These are phyloP conservation scores for Seriola rivoliana DNA, from an alignment of 2,113 vertebrate species.

Conservation along the genomic window DNA sequence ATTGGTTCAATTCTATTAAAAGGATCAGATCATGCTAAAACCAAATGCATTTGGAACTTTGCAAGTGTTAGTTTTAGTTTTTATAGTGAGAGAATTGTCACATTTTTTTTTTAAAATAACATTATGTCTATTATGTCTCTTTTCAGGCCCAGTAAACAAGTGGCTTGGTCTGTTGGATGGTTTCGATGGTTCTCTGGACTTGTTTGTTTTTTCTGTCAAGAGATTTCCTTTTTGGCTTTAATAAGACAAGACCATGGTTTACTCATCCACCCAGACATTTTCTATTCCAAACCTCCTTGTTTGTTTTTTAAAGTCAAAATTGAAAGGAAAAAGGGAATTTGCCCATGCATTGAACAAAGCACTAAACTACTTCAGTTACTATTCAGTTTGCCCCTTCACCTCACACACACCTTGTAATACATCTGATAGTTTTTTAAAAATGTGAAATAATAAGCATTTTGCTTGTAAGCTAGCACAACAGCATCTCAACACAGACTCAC, in stretches of 20 bases:
- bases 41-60: background rate
- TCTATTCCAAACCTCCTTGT: constrained; percentile 40
- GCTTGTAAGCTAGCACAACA: constrained; percentile 66
- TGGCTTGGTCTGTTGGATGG: constrained; percentile 21
- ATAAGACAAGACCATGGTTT: constrained; percentile 54
- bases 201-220: constrained; percentile 47
- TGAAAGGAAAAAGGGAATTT: constrained; percentile 62
- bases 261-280: constrained; percentile 54
- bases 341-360: constrained; percentile 68
- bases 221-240: constrained; percentile 56
- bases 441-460: constrained; percentile 67
- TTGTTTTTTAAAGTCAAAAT: constrained; percentile 51
- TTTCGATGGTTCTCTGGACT: constrained; percentile 65
- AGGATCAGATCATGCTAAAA: no score
- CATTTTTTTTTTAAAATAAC: background rate
- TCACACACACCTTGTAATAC: constrained; percentile 52
- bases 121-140: constrained; percentile 22
- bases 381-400: constrained; percentile 44
- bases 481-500: constrained; percentile 65
- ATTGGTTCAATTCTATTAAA: no score
- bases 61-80: background rate
- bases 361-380: constrained; percentile 58
- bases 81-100: background rate
- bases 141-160: constrained; percentile 83
- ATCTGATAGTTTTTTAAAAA: constrained; percentile 34